Conservation (phyloP, 2,888 invertebrate species). For the Unio delphinus region DNA sequence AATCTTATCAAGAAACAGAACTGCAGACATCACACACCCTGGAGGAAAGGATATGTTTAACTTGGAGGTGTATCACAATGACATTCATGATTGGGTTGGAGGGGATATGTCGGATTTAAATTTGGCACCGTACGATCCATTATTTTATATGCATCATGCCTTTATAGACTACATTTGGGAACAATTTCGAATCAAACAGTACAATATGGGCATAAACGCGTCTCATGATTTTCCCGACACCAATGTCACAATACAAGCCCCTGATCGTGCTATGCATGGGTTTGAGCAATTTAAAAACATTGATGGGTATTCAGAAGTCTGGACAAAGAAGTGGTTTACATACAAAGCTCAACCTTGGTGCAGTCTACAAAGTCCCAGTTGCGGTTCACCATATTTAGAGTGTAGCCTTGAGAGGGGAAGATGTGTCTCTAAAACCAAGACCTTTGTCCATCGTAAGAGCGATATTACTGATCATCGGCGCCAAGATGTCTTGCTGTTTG, state of each 20-base stretch:
- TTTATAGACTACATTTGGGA: constrained; percentile 47
- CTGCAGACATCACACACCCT: constrained; percentile 7
- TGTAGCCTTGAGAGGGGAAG: constrained; percentile 7
- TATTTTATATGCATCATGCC: constrained; percentile 44
- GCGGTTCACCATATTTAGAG: constrained; percentile 31
- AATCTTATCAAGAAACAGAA: neutral
- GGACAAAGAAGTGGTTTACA: constrained; percentile 19
- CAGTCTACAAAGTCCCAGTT: constrained; percentile 19
- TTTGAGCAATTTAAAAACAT: constrained; percentile 30
- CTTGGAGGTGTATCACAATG: constrained; percentile 39
- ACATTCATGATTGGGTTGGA: constrained; percentile 41
- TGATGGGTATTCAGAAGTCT: constrained; percentile 25
- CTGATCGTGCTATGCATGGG: constrained; percentile 24
- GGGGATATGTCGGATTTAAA: constrained; percentile 37
- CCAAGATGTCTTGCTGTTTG: no score
- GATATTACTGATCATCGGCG: no score
- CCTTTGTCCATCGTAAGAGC: no score
- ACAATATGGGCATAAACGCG: constrained; percentile 13
- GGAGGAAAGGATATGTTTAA: constrained; percentile 17
- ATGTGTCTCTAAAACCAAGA: neutral
- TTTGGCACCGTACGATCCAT: constrained; percentile 40
- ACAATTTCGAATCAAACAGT: constrained; percentile 26
- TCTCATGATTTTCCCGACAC: constrained; percentile 18
- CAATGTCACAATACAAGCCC: constrained; percentile 15
- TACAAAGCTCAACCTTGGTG: constrained; percentile 36